These are phyloP conservation scores for Heteropelma amictum DNA, from an alignment of 2,888 invertebrate genomes.

Conservation along the genomic window DNA sequence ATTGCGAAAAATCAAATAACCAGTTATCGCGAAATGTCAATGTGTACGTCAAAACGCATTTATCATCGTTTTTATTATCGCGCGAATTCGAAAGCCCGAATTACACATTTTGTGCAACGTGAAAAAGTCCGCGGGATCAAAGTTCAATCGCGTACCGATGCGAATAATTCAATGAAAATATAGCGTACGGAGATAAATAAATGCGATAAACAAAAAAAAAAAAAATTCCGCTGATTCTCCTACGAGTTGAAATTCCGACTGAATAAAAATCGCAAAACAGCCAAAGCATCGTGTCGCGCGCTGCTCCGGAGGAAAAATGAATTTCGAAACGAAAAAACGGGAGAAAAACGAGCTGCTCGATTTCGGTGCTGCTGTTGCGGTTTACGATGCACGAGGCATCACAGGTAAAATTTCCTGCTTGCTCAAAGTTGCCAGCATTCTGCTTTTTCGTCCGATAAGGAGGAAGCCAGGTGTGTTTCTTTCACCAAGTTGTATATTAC, in stretches of 20 bases:
- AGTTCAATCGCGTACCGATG: not conserved
- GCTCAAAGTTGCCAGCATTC: slow-evolving; percentile 48
- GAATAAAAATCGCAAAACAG: too few relatives aligned
- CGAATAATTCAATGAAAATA: not conserved
- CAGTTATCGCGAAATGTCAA: slow-evolving; percentile 36
- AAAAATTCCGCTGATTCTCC: too few relatives aligned
- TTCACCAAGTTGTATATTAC: not conserved
- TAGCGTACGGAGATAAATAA: too few relatives aligned
- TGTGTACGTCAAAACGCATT: not conserved
- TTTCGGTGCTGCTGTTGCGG: slow-evolving; percentile 11
- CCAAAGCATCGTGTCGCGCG: too few relatives aligned
- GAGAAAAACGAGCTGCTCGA: too few relatives aligned
- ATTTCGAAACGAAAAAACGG: not conserved
- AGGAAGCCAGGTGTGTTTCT: slow-evolving; percentile 61
- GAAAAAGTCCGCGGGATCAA: not conserved
- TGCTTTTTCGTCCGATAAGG: slow-evolving; percentile 62
- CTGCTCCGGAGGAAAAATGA: not conserved
- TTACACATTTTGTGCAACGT: slow-evolving; percentile 18
- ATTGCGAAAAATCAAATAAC: slow-evolving; percentile 27
- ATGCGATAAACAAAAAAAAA: too few relatives aligned
- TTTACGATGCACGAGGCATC: not conserved
- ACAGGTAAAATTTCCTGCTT: not conserved
- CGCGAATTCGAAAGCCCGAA: not conserved
- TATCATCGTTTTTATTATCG: slow-evolving; percentile 24
- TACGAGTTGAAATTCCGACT: too few relatives aligned